Percentiles rank a stretch among this genome's conserved stretches.
Evolutionary conservation across 2,113 vertebrate species (phyloP).

Genomic region (Leptobrachium leishanense): DNA sequence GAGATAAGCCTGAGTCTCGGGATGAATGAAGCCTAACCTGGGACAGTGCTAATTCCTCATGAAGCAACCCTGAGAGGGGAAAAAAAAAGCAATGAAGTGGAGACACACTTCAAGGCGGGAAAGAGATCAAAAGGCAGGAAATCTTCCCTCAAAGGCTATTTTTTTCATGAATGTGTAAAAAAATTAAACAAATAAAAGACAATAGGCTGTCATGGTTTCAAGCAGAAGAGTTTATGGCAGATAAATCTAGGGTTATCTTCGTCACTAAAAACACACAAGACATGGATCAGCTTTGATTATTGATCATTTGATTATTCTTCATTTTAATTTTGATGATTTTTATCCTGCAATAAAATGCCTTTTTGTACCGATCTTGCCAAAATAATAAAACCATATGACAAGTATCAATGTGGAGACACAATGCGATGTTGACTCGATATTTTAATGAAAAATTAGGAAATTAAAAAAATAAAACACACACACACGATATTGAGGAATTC

Average conservation of each 20-base stretch:
- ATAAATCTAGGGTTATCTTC: not conserved
- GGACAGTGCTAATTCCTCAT: slow-evolving; percentile 19
- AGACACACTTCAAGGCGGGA: slow-evolving; percentile 39
- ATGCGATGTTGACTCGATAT: too few species aligned
- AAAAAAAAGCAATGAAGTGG: slow-evolving; percentile 17
- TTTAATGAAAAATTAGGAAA: too few species aligned
- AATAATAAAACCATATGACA: too few species aligned
- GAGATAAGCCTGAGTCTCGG: not conserved
- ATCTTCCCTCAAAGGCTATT: slow-evolving; percentile 6
- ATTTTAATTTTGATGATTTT: too few species aligned
- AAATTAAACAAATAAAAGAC: not conserved
- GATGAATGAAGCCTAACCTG: slow-evolving; percentile 9
- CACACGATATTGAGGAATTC: too few species aligned
- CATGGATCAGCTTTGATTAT: slow-evolving; percentile 6
- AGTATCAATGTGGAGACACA: too few species aligned
- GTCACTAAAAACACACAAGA: not conserved
- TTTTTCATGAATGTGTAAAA: not conserved
- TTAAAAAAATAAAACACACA: too few species aligned
- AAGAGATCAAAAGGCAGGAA: slow-evolving; percentile 45
- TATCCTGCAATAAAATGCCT: too few species aligned
- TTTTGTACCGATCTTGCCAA: too few species aligned
- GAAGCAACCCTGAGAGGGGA: not conserved
- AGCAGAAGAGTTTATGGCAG: slow-evolving; percentile 36
- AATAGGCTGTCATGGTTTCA: not conserved
- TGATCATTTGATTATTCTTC: not conserved